A percentile compares a stretch with the other conserved stretches of the same genome.
Conservation (phyloP, 2,113 vertebrate genomes). For the Hyla sarda region DNA sequence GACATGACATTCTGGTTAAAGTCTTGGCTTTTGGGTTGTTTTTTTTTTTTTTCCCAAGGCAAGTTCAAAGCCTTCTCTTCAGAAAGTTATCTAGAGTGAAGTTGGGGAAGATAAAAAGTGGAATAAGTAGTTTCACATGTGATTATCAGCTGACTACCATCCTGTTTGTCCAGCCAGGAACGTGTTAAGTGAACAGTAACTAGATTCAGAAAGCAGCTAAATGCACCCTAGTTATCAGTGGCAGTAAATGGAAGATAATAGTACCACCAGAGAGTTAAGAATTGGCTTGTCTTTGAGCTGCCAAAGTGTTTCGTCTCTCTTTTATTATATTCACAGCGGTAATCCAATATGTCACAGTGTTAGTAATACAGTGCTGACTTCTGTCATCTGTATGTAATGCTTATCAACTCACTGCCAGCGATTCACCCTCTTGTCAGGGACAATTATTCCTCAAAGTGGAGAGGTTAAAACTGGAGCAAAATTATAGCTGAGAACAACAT, state of each 20-base stretch:
- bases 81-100: constrained; percentile 67
- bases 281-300: constrained; percentile 90
- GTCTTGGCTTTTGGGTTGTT: constrained; percentile 66
- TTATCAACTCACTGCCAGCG: constrained; percentile 95
- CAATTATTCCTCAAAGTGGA: constrained; percentile 93
- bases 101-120: constrained; percentile 72
- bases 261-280: constrained; percentile 83
- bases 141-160: constrained; percentile 65
- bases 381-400: constrained; percentile 98
- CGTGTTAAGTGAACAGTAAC: constrained; percentile 82
- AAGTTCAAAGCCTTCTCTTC: constrained; percentile 67
- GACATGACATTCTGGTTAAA: constrained; percentile 67
- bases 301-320: constrained; percentile 90
- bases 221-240: constrained; percentile 84
- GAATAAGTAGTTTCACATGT: constrained; percentile 70
- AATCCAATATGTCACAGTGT: constrained; percentile 96
- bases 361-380: constrained; percentile 91
- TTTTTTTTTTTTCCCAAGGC: constrained; percentile 63
- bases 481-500: constrained; percentile 78
- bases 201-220: constrained; percentile 77
- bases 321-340: constrained; percentile 98
- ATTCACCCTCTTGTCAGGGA: constrained; percentile 96
- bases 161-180: constrained; percentile 70
- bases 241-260: constrained; percentile 90
- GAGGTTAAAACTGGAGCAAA: constrained; percentile 82